Evolutionary conservation across 2,797 vertebrate genomes (phyloP).

Genomic region (Periparus ater): DNA sequence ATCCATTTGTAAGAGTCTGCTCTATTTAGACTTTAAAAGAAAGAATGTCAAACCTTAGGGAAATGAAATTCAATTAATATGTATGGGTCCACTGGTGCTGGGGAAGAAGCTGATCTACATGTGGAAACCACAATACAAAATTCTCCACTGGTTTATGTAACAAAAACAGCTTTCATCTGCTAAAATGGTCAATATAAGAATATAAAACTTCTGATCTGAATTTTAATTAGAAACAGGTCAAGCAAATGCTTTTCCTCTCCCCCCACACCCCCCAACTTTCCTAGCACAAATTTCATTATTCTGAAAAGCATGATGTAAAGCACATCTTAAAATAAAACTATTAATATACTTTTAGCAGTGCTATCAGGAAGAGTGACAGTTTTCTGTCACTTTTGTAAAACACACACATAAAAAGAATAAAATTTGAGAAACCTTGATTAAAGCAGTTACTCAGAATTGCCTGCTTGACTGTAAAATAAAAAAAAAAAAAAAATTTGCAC

Average conservation of each 20-base stretch:
- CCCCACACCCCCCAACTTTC: background rate
- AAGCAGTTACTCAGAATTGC: background rate
- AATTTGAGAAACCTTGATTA: background rate
- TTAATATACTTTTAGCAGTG: background rate
- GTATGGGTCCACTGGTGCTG: background rate
- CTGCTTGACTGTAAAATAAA: background rate
- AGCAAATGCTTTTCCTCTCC: background rate
- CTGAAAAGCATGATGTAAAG: background rate
- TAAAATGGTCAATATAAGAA: background rate
- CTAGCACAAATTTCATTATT: background rate
- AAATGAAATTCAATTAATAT: conserved; percentile 45
- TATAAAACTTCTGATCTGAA: background rate
- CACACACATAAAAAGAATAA: background rate
- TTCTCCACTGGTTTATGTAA: background rate
- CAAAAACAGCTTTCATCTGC: background rate
- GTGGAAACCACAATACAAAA: conserved; percentile 17
- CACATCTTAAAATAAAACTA: background rate
- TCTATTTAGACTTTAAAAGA: background rate
- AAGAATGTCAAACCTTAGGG: background rate
- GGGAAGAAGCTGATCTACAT: background rate
- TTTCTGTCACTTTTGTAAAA: background rate
- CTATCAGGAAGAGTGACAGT: background rate
- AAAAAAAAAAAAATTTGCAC: background rate
- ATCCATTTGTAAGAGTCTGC: background rate
- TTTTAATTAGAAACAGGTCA: conserved; percentile 7